Evolutionary conservation across 2,888 invertebrate species (phyloP), one percentile per base, ranked within the genome.

Genomic region (Andrena chrysosceles): DNA sequence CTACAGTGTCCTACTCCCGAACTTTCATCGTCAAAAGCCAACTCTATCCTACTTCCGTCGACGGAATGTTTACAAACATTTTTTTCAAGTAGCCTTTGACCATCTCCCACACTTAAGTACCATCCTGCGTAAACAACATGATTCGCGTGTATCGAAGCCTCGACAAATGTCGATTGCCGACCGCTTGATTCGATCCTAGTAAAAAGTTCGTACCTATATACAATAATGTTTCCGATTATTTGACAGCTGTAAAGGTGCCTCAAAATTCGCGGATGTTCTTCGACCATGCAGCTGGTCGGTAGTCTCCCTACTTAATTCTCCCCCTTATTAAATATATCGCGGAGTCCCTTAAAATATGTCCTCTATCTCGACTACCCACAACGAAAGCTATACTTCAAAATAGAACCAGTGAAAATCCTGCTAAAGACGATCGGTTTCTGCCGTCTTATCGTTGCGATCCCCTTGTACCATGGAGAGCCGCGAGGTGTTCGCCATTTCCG

Each of bases 401-500:
- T 63, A 81, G n/a, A 62, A 52, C 66, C 64, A 79, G 13, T 7
- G 52, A 10, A 7, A 54, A n/a, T 49, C 31, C 6, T 84, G 74
- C 82, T 87, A 87, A 66, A 83, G 73, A 2, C 66, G 68, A 60
- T 79, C 77, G 5, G 20, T 83, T 31, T 78, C 75, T n/a, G 31
- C 8, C 7, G 8, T 2, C 0, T 80, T 85, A 3, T 76, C 64
- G 0, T 80, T 78, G 0, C 31, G 13, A 3, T 71, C 62, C 2
- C 3, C 23, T 0, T 20, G 69, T 3, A n/a, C 49, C 75, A 89
- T 78, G 16, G 91, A 83, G 0, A 79, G 23, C 52, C 89, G 89
- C n/a, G 93, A 93, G 0, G 90, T 63, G 23, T 90, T 86, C 0
- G 91, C 91, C 23, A 93, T 70, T 35, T 93, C 93, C 6, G 89